Percentiles rank a stretch among this genome's conserved stretches.
phyloP scores from a whole-genome alignment of 2,797 vertebrate genomes.

The Pangasius krempfi region DNA sequence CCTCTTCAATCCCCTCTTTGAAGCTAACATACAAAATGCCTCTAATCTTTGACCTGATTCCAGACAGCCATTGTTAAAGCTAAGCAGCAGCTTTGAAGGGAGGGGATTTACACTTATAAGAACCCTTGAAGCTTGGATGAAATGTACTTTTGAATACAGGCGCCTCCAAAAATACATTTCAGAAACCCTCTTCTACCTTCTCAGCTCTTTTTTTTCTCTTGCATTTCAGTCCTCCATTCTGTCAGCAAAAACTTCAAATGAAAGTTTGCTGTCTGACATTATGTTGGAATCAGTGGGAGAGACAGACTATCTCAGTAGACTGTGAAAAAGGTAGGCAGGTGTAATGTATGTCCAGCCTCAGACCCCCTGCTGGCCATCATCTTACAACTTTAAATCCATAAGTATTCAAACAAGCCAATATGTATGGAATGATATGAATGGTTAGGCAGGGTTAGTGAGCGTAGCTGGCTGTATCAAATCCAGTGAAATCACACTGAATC shows the following conservation, averaged over 20 bases:
- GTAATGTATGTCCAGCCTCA: neutral
- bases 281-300: constrained; percentile 26
- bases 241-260: constrained; percentile 55
- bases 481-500: neutral
- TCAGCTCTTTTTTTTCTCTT: constrained; percentile 10
- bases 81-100: constrained; percentile 64
- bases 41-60: constrained; percentile 71
- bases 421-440: neutral
- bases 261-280: constrained; percentile 46
- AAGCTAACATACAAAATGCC: constrained; percentile 65
- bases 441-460: neutral
- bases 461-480: neutral
- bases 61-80: constrained; percentile 65
- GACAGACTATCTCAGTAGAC: constrained; percentile 7
- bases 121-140: constrained; percentile 66
- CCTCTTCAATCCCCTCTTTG: constrained; percentile 62
- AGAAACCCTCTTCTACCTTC: neutral
- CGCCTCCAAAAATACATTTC: constrained; percentile 60
- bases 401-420: neutral
- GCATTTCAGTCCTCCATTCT: constrained; percentile 23
- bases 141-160: constrained; percentile 60
- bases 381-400: neutral
- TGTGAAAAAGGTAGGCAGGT: neutral
- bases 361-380: neutral
- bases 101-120: constrained; percentile 54